These are phyloP conservation scores for Platypus cylindrus DNA, from an alignment of 2,888 invertebrate species.

Conservation along the genomic window DNA sequence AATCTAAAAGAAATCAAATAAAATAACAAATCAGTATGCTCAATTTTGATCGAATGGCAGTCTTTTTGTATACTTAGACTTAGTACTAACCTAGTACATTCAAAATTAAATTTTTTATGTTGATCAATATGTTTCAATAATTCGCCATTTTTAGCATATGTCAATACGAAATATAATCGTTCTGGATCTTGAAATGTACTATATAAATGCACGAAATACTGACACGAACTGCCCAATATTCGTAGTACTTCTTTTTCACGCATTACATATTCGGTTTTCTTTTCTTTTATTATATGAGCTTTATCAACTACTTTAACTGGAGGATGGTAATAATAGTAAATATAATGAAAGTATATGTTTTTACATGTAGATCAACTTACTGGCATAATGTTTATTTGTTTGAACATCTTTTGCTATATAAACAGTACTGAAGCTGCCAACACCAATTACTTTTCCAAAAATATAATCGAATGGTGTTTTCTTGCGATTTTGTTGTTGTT, in stretches of 20 bases:
- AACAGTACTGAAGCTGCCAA: constrained; percentile 94
- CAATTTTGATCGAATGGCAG: not conserved
- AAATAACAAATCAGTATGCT: not conserved
- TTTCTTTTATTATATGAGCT: constrained; percentile 81
- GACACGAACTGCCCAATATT: constrained; percentile 55
- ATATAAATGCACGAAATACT: constrained; percentile 82
- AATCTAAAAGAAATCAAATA: constrained; percentile 48
- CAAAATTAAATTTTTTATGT: constrained; percentile 78
- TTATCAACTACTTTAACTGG: constrained; percentile 97
- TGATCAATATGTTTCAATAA: constrained; percentile 83
- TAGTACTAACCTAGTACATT: constrained; percentile 71
- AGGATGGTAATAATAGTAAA: constrained; percentile 27
- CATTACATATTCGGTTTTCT: constrained; percentile 84
- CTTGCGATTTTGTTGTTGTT: constrained; percentile 38
- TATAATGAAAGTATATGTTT: not conserved
- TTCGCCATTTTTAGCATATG: constrained; percentile 92
- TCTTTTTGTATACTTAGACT: not conserved
- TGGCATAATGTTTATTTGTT: constrained; percentile 84
- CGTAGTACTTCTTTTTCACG: constrained; percentile 91
- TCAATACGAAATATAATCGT: constrained; percentile 88
- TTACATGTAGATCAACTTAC: constrained; percentile 64
- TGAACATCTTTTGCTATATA: constrained; percentile 87
- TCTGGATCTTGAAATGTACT: constrained; percentile 94
- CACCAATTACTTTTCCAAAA: constrained; percentile 91
- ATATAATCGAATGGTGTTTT: constrained; percentile 78